Percentiles rank a stretch among this genome's conserved stretches.
Conservation (phyloP, 2,888 invertebrate genomes). For the Galerucella pusilla region DNA sequence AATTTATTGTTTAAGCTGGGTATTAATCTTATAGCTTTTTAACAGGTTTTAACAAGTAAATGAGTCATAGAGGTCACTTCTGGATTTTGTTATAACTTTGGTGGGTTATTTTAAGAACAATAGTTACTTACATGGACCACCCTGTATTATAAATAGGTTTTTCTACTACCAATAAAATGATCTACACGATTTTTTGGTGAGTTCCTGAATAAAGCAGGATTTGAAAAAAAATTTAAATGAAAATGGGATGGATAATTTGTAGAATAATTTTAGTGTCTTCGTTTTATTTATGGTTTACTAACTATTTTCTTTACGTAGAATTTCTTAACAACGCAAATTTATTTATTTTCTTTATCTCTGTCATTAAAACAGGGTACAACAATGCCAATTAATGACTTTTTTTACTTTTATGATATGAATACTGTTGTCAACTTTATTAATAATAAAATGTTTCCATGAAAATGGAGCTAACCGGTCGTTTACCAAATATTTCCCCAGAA, state of each 20-base stretch:
- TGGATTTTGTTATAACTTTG: too few species aligned
- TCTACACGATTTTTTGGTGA: too few species aligned
- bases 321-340: neutral
- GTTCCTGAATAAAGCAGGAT: too few species aligned
- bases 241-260: too few species aligned
- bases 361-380: neutral
- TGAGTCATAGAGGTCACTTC: neutral
- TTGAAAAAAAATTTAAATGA: too few species aligned
- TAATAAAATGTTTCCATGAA: conserved; percentile 8
- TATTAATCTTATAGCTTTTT: neutral
- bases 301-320: too few species aligned
- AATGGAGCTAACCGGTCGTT: conserved; percentile 22
- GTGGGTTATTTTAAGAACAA: too few species aligned
- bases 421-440: neutral
- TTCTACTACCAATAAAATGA: too few species aligned
- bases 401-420: neutral
- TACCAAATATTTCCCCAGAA: conserved; percentile 30
- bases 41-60: neutral
- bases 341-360: neutral
- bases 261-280: too few species aligned
- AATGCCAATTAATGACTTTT: neutral
- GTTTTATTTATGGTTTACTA: too few species aligned
- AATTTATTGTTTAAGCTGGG: neutral
- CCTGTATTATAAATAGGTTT: too few species aligned
- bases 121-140: too few species aligned